These are phyloP conservation scores for Leptarthrus brevirostris DNA, from an alignment of 2,888 invertebrate genomes.

Conservation along the genomic window DNA sequence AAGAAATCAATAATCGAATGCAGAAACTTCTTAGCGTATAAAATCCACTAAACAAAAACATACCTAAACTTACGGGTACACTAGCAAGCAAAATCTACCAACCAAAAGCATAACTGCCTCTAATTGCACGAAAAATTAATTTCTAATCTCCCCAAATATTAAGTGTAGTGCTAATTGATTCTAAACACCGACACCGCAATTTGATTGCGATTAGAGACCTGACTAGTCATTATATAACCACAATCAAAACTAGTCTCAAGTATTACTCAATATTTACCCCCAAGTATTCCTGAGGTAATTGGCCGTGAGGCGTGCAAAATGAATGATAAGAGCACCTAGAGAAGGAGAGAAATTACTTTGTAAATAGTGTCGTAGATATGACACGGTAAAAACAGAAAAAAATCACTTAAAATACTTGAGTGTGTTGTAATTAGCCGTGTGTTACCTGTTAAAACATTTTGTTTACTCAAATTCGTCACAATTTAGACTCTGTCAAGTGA, in stretches of 20 bases:
- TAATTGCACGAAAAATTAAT: too few species aligned
- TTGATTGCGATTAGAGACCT: too few species aligned
- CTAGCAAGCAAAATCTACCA: too few species aligned
- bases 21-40: too few species aligned
- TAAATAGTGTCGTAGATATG: not conserved
- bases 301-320: not conserved
- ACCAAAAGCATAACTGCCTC: too few species aligned
- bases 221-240: too few species aligned
- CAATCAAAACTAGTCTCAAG: not conserved
- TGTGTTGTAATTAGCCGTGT: conserved; percentile 19
- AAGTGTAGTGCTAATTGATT: too few species aligned
- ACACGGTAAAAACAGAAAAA: not conserved
- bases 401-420: not conserved
- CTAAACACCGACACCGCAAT: too few species aligned
- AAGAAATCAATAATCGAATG: too few species aligned
- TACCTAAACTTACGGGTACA: too few species aligned
- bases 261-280: conserved; percentile 24
- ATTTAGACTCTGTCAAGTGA: not conserved
- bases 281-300: conserved; percentile 36
- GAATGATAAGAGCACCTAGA: conserved; percentile 8
- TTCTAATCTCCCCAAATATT: too few species aligned
- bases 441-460: not conserved
- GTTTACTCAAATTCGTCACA: not conserved
- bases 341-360: conserved; percentile 26
- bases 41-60: too few species aligned